Percentiles rank a stretch among this genome's conserved stretches.
These are phyloP conservation scores for Gallinago stenura DNA, from an alignment of 2,797 vertebrate genomes.

Conservation along the genomic window DNA sequence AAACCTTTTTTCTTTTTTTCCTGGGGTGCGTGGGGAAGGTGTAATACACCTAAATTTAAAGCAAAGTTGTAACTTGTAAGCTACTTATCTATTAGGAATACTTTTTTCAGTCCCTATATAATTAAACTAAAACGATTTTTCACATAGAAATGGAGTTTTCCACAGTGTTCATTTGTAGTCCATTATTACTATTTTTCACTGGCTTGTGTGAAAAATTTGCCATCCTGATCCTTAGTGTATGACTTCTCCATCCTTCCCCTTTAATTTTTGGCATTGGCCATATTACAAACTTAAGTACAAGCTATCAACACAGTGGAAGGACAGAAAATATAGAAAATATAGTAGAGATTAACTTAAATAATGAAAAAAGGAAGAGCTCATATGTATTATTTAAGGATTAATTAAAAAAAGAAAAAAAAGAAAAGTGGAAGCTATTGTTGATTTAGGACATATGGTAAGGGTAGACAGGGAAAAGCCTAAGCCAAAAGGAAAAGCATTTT, in stretches of 20 bases:
- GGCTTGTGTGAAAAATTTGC: background rate
- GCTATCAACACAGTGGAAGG: background rate
- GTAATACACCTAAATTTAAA: background rate
- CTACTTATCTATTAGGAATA: background rate
- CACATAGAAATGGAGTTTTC: background rate
- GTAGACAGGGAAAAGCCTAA: background rate
- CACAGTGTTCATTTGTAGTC: background rate
- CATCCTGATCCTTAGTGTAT: background rate
- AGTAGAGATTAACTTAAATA: background rate
- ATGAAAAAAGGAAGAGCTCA: background rate
- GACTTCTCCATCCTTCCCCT: background rate
- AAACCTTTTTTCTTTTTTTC: background rate
- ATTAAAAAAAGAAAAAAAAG: background rate
- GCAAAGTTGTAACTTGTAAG: background rate
- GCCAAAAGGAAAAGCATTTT: background rate
- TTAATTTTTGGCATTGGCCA: background rate
- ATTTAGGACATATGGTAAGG: background rate
- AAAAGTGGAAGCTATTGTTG: background rate
- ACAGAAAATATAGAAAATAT: background rate
- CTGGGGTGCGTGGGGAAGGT: too few relatives aligned
- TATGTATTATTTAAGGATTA: background rate
- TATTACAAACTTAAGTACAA: background rate
- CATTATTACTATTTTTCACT: background rate
- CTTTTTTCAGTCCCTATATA: background rate
- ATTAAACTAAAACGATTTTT: background rate